Base-by-base conservation (phyloP, 2,797 vertebrate genomes). In the Eleutherodactylus coqui region DNA sequence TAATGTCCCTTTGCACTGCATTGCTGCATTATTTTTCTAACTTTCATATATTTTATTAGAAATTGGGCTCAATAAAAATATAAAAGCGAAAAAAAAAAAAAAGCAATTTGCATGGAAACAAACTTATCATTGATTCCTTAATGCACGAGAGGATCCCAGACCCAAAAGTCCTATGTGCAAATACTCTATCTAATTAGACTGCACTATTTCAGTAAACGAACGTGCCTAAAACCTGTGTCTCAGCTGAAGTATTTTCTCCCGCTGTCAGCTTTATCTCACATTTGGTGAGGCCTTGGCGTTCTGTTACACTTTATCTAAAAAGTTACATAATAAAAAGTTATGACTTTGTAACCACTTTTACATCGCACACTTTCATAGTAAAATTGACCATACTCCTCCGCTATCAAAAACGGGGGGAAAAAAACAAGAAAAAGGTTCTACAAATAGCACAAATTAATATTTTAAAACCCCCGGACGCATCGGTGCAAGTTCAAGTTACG, bases 241-340 rank as follows among this genome's bases (percentile, higher is more conserved):
- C 51, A 5, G 21, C 4, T 55, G 53, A 24, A 29, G 10, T 5
- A 6, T 64, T 16, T 17, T 5, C 53, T 10, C 7, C 29, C 60
- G 1, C 4, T 6, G 17, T 29, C 14, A 64, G 11, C 29, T 9
- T 3, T 7, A 16, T 4, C 60, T 29, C n/a, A 16, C 4, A 5
- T 49, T 24, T 43, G 7, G 6, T 4, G 8, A 21, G 14, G 29
- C 9, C 27, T 53, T 24, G 2, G 2, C 5, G 34, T 36, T 10
- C n/a, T 17, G n/a, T n/a, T n/a, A 16, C 32, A 10, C 6, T 11
- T 76, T 34, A 45, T 75, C n/a, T 29, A 16, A 45, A n/a, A 6
- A 36, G 47, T 78, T 78, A 78, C 24, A 8, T 41, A 78, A 58
- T 41, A 78, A 78, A 78, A 78, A 78, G 21, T 77, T 55, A 38